A percentile compares a stretch with the other conserved stretches of the same genome.
These are phyloP conservation scores for Chiroxiphia lanceolata DNA, from an alignment of 2,797 vertebrate species.

Conservation along the genomic window DNA sequence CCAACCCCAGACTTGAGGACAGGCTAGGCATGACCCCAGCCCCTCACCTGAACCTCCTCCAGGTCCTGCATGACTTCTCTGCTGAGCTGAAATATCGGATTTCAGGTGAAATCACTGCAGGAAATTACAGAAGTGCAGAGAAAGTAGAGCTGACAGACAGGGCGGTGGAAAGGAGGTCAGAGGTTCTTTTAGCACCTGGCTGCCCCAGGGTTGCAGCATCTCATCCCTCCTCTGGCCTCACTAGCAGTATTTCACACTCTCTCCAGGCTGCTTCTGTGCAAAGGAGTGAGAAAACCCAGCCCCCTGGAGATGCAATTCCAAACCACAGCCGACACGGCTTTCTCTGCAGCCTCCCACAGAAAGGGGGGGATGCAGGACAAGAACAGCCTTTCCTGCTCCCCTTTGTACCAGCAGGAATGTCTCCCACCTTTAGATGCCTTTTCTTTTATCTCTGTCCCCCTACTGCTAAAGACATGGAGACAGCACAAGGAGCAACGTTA, in stretches of 20 bases:
- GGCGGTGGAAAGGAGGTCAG: neutral
- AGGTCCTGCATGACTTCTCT: neutral
- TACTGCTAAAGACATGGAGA: neutral
- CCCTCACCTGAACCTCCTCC: neutral
- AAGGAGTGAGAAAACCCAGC: neutral
- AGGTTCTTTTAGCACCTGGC: neutral
- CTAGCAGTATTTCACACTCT: neutral
- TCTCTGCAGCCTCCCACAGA: neutral
- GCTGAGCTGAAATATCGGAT: neutral
- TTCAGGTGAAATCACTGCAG: neutral
- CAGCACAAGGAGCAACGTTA: neutral
- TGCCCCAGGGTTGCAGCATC: neutral
- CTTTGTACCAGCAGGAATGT: fast-evolving
- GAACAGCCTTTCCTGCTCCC: neutral
- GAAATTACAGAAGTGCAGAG: neutral
- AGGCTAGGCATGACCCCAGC: neutral
- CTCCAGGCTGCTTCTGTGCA: neutral
- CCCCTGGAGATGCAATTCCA: neutral
- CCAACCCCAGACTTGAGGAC: fast-evolving
- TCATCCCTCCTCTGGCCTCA: neutral
- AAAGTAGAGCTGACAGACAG: neutral
- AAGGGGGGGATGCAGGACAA: neutral
- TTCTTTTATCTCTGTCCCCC: neutral
- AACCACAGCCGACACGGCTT: fast-evolving
- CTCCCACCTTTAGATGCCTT: neutral